Base-by-base conservation (phyloP, 2,113 vertebrate species). In the Carassius carassius region DNA sequence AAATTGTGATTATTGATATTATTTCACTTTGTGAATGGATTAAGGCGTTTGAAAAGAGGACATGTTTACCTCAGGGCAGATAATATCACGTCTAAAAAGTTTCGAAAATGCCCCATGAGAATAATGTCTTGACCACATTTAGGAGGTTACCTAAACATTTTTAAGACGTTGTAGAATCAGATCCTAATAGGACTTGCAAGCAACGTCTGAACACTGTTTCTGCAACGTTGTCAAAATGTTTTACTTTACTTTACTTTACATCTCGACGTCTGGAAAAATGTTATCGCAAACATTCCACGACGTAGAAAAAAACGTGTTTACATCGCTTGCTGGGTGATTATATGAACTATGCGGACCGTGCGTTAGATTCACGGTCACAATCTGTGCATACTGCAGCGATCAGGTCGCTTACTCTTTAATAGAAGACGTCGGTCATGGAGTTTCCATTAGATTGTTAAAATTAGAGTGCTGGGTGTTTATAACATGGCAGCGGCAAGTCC, bases 31-130 rank as follows among this genome's bases (percentile, higher is more conserved):
- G 1, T 29, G 17, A 72, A n/a, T 72, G 69, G 19, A n/a, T n/a
- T n/a, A n/a, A n/a, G n/a, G n/a, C n/a, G n/a, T n/a, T 21, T 8
- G 17, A 37, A 70, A 37, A 4, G 35, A n/a, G n/a, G n/a, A n/a
- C n/a, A n/a, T n/a, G n/a, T n/a, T 41, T 44, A 72, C 69, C 35
- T 72, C 69, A 72, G 32, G 69, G n/a, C n/a, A n/a, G n/a, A n/a
- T n/a, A n/a, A n/a, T n/a, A n/a, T n/a, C n/a, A 41, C 5, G 37
- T 72, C 19, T n/a, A 11, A 41, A n/a, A 72, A n/a, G 35, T 72
- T 41, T n/a, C 12, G 19, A 35, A 35, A 32, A 35, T 69, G 4
- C 29, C 16, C 19, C 16, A 8, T 69, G 65, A 32, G 29, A 19
- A 32, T 35, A 67, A 29, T 16, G 5, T 29, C 23, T 65, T 63